These are phyloP conservation scores for Anagyrus pseudococci DNA, from an alignment of 2,888 invertebrate species.

Conservation along the genomic window DNA sequence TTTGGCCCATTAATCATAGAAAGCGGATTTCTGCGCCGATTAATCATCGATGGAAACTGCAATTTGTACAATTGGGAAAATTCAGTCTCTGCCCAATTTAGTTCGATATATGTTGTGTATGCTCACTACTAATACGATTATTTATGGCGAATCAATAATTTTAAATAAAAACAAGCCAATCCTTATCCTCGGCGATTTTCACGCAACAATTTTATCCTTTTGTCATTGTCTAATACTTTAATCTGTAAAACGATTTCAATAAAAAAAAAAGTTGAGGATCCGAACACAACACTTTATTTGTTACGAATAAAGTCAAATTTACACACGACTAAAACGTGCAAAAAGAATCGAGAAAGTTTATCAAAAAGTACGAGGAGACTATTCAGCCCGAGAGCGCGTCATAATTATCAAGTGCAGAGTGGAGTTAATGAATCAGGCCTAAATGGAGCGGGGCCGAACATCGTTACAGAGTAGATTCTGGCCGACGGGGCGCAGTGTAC, in stretches of 20 bases:
- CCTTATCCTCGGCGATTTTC: not conserved
- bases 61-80: conserved; percentile 6
- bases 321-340: too few relatives aligned
- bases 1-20: not conserved
- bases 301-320: too few relatives aligned
- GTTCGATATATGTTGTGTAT: not conserved
- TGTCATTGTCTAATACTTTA: too few relatives aligned
- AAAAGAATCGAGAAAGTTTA: too few relatives aligned
- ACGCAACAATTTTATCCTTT: too few relatives aligned
- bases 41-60: not conserved
- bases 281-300: too few relatives aligned
- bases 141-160: not conserved
- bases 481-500: not conserved
- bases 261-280: too few relatives aligned
- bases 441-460: conserved; percentile 6
- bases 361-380: too few relatives aligned
- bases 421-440: conserved; percentile 3
- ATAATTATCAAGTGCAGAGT: not conserved
- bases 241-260: too few relatives aligned
- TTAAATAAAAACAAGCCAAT: not conserved
- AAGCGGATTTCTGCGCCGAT: conserved; percentile 2
- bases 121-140: not conserved
- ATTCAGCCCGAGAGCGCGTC: not conserved
- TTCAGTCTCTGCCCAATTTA: not conserved
- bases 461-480: not conserved